Base-by-base conservation (phyloP, 2,113 vertebrate species). In the Dipodomys ordii region DNA sequence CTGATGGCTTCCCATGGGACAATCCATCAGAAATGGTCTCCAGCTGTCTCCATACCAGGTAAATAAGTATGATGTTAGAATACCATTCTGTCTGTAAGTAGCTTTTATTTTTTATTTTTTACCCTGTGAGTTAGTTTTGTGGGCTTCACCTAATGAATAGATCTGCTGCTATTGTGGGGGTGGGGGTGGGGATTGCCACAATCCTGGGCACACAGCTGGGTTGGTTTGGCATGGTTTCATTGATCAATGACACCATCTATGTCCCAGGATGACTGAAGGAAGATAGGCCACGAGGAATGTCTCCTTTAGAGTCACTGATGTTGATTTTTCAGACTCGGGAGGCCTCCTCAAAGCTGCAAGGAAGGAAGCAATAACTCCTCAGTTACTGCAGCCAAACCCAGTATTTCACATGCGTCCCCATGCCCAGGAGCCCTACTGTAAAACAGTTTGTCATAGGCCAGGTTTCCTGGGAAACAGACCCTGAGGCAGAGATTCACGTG, bases 321-420 rank as follows among this genome's bases (percentile, higher is more conserved):
- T 85, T 92, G 88, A 92, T 94, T 87, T 95, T 95, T 91, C 87
- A 86, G 90, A 90, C 82, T 93, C 84, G 13, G 4, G 84, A 81
- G 90, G 72, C 77, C 87, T 96, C 53, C 64, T 92, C 57, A 39
- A 91, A 90, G 92, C 88, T 74, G 74, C 9, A 64, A 93, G 60
- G 73, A 74, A 88, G 76, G 91, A 91, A 87, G 78, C 64, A 81
- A 20, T 94, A 77, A 91, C 46, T 95, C 68, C 90, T 83, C 62
- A 62, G 72, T 28, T 67, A 49, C 44, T 68, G 68, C 11, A 71
- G 35, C 62, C 69, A 15, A 44, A 71, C 44, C 80, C 71, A 80
- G 84, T 87, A 89, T 83, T 96, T 97, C 80, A 80, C 44, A 13
- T 89, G 84, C 13, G 30, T 49, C 49, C 49, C 28, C 19, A 32